A percentile compares a stretch with the other conserved stretches of the same genome.
Evolutionary conservation across 2,797 vertebrate species (phyloP).

Genomic region (Coluber constrictor): DNA sequence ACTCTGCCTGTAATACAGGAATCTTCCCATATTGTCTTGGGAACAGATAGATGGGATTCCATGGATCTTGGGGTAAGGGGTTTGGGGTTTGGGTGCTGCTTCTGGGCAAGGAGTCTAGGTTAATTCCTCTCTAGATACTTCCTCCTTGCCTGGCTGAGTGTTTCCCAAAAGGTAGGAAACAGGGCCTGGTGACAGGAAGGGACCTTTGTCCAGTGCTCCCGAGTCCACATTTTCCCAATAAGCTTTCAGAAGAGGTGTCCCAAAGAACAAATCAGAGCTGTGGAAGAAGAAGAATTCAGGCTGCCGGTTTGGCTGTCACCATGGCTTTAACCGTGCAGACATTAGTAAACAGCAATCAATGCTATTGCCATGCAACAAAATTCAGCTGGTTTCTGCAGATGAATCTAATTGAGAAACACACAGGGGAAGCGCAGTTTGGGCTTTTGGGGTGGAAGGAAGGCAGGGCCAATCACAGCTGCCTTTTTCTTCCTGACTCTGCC

Average conservation of each 20-base stretch:
- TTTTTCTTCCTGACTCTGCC: background rate
- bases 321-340: background rate
- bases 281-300: background rate
- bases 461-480: background rate
- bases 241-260: fast-evolving
- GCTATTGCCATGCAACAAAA: background rate
- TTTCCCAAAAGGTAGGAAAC: background rate
- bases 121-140: background rate
- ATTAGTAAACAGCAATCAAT: background rate
- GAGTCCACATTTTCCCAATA: conserved; percentile 13
- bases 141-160: background rate
- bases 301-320: background rate
- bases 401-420: background rate
- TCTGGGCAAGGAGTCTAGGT: background rate
- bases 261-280: background rate
- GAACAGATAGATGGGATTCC: background rate
- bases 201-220: background rate
- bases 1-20: background rate
- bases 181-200: background rate
- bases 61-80: background rate
- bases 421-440: background rate
- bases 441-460: background rate
- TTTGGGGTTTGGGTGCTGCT: background rate
- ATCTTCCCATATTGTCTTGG: background rate
- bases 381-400: background rate